phyloP scores from a whole-genome alignment of 2,113 vertebrate species.

The Calyptommatus sinebrachiatus region DNA sequence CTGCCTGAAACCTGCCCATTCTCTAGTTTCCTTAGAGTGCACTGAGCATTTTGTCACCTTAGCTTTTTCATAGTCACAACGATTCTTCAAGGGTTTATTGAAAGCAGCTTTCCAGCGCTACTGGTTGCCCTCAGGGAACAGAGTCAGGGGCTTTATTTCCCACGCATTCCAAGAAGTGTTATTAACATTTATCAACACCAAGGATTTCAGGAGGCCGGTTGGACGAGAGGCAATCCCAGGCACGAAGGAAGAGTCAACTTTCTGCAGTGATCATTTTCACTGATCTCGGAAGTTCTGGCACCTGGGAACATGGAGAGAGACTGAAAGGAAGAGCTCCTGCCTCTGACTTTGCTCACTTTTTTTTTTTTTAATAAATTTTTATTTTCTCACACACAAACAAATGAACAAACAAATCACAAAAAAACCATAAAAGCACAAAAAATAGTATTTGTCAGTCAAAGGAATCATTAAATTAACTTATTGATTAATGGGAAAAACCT shows the following conservation, averaged over 20 bases:
- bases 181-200: conserved; percentile 9
- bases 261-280: neutral
- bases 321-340: neutral
- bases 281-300: neutral
- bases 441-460: no score
- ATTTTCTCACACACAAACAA: no score
- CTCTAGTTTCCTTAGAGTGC: no score
- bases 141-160: neutral
- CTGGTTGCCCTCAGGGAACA: neutral
- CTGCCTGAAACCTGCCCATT: no score
- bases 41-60: no score
- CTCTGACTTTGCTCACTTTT: neutral
- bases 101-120: neutral
- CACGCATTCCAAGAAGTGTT: conserved; percentile 3
- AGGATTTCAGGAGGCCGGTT: neutral
- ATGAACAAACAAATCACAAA: no score
- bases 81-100: neutral
- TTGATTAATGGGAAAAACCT: no score
- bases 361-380: no score
- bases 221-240: neutral
- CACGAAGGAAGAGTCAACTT: neutral
- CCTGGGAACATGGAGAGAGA: neutral
- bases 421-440: no score
- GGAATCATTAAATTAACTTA: no score
- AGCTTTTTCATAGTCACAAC: no score